Evolutionary conservation across 2,113 vertebrate species (phyloP).

Genomic region (Erythrocercus mccallii): DNA sequence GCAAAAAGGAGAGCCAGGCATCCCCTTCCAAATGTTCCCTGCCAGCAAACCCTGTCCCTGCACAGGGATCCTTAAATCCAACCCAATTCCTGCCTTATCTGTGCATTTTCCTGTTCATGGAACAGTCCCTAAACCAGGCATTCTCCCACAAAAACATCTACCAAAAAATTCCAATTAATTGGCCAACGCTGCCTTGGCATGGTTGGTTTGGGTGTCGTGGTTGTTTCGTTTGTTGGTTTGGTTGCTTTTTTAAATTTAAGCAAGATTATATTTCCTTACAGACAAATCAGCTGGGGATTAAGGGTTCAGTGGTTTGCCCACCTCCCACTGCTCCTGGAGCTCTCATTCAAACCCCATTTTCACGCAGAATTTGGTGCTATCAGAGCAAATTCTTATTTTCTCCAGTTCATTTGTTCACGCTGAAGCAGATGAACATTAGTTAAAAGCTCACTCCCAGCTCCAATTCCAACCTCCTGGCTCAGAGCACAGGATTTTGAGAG

Average conservation of each 20-base stretch:
- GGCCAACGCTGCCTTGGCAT: neutral
- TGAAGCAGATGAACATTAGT: neutral
- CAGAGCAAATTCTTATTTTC: neutral
- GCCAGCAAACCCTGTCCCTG: neutral
- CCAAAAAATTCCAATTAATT: accelerated
- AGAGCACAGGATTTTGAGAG: neutral
- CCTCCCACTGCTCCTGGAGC: neutral
- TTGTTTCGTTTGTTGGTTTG: neutral
- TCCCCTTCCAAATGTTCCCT: neutral
- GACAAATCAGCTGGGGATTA: neutral
- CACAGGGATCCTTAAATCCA: neutral
- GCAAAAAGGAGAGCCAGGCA: neutral
- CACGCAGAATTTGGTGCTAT: neutral
- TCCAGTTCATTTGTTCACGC: neutral
- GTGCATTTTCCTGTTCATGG: accelerated
- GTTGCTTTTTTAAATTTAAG: neutral
- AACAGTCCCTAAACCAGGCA: neutral
- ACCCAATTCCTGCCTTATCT: neutral
- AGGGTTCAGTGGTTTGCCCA: neutral
- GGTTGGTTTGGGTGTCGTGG: too few species aligned
- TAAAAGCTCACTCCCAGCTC: neutral
- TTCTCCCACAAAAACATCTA: neutral
- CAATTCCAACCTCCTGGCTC: neutral
- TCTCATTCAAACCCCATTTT: neutral
- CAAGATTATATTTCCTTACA: neutral